Base-by-base conservation (phyloP, 2,113 vertebrate species). In the Chloropsis cyanopogon region DNA sequence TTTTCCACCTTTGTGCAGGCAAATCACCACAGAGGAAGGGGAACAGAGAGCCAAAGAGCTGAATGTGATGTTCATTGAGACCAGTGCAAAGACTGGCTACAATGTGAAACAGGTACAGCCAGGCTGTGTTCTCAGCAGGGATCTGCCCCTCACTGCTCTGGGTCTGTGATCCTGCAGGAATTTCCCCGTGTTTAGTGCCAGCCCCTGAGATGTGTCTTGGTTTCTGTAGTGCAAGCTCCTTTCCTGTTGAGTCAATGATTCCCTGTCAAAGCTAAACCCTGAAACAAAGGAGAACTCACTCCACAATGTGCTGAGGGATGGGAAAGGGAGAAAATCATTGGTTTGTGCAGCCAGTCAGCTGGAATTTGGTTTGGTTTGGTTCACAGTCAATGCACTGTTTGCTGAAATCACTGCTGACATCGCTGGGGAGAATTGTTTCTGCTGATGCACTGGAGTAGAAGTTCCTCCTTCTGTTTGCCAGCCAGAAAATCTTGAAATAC, bases 21-120 rank as follows among this genome's bases (percentile, higher is more conserved):
- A 99, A 98, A 99, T 99, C 97, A 99, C 98, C 97, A 99, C 99
- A 93, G 99, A 99, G 97, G 99, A 98, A 97, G 99, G 99, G 50
- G 99, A 99, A 94, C 99, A 99, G 97, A 98, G 98, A 98, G 99
- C 99, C 98, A 99, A 99, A 98, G 99, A 99, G 97, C 98, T 99
- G 97, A 99, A 98, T 97, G 99, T 99, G 98, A 99, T 99, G 99
- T 99, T 99, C 97, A 99, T 99, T 97, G 99, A 99, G 98, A 99
- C 99, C 97, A 99, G 99, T 95, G 99, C 99, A 96, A 99, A 99
- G 98, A 99, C 99, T 97, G 99, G 99, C 90, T 99, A 99, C 98
- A 99, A 99, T 97, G 99, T 99, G 92, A 99, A 99, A 98, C 99
- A 99, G 99, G 99, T 99, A 98, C 97, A 93, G 46, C 7, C 6